Base-by-base conservation (phyloP, 2,888 invertebrate species). In the Patella ulyssiponensis region DNA sequence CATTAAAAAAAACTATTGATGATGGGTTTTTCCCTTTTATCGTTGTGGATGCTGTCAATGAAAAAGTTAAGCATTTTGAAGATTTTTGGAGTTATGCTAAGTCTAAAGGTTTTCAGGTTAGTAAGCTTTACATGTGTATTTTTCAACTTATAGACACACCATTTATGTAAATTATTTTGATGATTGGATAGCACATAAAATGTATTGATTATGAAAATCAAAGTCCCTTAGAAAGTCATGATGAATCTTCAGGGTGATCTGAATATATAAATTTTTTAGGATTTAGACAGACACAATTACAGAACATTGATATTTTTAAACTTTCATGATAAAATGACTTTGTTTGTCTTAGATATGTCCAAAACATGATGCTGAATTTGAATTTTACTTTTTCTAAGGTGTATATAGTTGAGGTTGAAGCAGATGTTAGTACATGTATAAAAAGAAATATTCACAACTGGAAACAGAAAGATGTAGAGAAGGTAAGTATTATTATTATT, bases 1-100 rank as follows among this genome's bases (percentile, higher is more conserved):
- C 97, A 15, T 97, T 97, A 91, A 97, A 96, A 90, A 96, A 97
- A 92, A 96, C 96, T 51, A 93, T 98, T 3, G 95, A 95, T 12
- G 97, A 98, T 92, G 96, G 96, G 79, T 96, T 96, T 90, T 98
- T 97, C 92, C 94, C 95, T 79, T 97, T 98, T 91, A 95, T 98
- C 85, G 96, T 99, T 90, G 95, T 96, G 70, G 98, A 99, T 92
- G 96, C 96, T 87, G 94, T 96, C 64, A 97, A 98, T 91, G 95
- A 96, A 81, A 95, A 95, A 88, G 94, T 87, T 14, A 83, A 80
- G 82, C 94, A 95, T 87, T 96, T 96, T 90, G 96, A 96, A 78
- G 96, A 97, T 89, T 95, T 98, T 93, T 96, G 96, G 94, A 96
- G 95, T 89, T 95, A 94, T 91, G 96, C 97, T 1, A 96, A 96